Conservation (phyloP, 2,113 vertebrate species). For the Toxostoma redivivum region DNA sequence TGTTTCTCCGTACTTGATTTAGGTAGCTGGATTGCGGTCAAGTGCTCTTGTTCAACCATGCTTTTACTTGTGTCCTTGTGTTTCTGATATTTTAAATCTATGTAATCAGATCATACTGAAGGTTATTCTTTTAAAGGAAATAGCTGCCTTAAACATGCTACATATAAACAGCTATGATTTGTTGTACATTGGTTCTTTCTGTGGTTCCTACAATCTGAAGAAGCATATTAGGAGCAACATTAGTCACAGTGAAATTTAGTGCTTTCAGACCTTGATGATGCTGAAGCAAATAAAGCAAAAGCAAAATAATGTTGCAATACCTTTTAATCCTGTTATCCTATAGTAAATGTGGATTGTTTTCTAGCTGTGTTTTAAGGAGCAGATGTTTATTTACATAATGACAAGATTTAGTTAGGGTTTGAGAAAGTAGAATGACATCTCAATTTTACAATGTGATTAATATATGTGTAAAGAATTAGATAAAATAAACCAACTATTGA, state of each 20-base stretch:
- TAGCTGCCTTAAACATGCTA: not conserved
- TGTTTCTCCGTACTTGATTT: not conserved
- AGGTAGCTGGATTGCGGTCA: not conserved
- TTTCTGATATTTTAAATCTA: not conserved
- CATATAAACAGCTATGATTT: not conserved
- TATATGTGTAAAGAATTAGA: conserved; percentile 60
- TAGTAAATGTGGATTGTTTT: conserved; percentile 52
- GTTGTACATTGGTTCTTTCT: not conserved
- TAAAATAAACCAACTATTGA: conserved; percentile 56
- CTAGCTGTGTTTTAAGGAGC: conserved; percentile 60
- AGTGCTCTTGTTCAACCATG: not conserved
- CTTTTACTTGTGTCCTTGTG: not conserved
- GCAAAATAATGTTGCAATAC: conserved; percentile 42
- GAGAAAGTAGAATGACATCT: conserved; percentile 63
- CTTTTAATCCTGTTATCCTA: conserved; percentile 55
- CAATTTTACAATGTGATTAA: conserved; percentile 60
- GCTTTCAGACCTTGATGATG: conserved; percentile 4
- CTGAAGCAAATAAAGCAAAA: conserved; percentile 53
- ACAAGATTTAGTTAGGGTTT: conserved; percentile 62
- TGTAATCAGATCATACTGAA: not conserved
- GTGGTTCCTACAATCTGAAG: not conserved
- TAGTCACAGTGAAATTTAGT: not conserved
- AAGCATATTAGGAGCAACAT: not conserved
- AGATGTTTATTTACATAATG: conserved; percentile 74
- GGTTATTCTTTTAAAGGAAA: not conserved